Base-by-base conservation (phyloP, 2,113 vertebrate species). In the Sorex fumeus region DNA sequence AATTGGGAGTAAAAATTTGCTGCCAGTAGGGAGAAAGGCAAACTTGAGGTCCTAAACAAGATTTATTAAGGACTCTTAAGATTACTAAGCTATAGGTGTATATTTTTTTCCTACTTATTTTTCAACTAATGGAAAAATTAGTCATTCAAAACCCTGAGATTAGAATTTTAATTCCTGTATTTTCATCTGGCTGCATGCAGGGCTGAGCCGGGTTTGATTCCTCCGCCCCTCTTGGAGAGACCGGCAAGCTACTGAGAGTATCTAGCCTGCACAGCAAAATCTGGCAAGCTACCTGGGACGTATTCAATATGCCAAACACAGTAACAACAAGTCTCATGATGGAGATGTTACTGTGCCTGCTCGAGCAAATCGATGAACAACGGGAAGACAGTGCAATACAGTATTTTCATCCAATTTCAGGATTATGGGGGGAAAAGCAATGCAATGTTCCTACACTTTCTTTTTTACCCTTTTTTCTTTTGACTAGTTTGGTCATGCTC, bases 1-100 rank as follows among this genome's bases (percentile, higher is more conserved):
- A 71, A 27, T n/a, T 71, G 36, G 70, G 95, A 93, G 43, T 47
- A 90, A 95, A 96, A 91, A 74, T 89, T 66, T 92, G 43, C 62
- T 95, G 57, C 30, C 27, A 64, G 11, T 47, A 28, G 64, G 67
- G 36, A 91, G 60, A 87, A 87, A 76, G 30, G 21, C 50, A 93
- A 93, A 76, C 3, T 16, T 60, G 36, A 67, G 45, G 15, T 64
- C 69, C 62, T 86, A 84, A 82, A 87, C 15, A 84, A 81, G 32
- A 72, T 77, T 93, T 77, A 16, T 83, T 83, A 88, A 87, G 86
- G 43, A 70, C 6, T 27, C 30, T 67, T 79, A 75, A 75, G 18
- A 67, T 34, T 30, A 67, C 53, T 86, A 66, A 92, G 53, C 27
- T 45, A 87, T 3, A 74, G 23, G 82, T n/a, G n/a, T 64, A 53